Conservation (phyloP, 2,888 invertebrate genomes). For the Agrypnus murinus region DNA sequence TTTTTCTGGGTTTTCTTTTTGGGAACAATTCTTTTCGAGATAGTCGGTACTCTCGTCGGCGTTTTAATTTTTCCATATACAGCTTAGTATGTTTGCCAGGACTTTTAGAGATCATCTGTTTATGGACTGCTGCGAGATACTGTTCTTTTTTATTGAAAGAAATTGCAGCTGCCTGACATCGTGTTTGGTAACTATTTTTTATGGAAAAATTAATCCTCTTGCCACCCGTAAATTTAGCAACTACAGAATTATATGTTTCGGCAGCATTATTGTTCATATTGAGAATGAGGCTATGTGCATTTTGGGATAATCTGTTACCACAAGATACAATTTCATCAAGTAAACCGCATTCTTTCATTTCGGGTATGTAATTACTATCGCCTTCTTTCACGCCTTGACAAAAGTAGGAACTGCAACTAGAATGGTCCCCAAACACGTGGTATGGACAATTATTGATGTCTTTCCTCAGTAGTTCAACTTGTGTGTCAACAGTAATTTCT, state of each 20-base stretch:
- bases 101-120: too few relatives aligned
- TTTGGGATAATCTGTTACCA: constrained; percentile 24
- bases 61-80: too few relatives aligned
- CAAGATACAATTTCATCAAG: constrained; percentile 29
- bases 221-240: constrained; percentile 29
- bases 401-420: not conserved
- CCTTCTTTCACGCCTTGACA: too few relatives aligned
- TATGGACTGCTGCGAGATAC: too few relatives aligned
- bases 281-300: constrained; percentile 30
- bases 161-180: constrained; percentile 38
- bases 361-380: constrained; percentile 24
- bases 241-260: constrained; percentile 21
- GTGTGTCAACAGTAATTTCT: not conserved
- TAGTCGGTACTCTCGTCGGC: too few relatives aligned
- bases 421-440: constrained; percentile 2
- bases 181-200: constrained; percentile 8
- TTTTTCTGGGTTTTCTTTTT: too few relatives aligned
- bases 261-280: constrained; percentile 35
- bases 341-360: constrained; percentile 31
- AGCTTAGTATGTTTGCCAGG: too few relatives aligned
- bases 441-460: not conserved
- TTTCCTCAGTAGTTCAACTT: not conserved
- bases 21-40: too few relatives aligned
- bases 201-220: constrained; percentile 25
- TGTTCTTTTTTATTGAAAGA: too few relatives aligned